Percentiles rank a stretch among this genome's conserved stretches.
These are phyloP conservation scores for Hoplodrina blanda DNA, from an alignment of 2,888 invertebrate genomes.

Conservation along the genomic window DNA sequence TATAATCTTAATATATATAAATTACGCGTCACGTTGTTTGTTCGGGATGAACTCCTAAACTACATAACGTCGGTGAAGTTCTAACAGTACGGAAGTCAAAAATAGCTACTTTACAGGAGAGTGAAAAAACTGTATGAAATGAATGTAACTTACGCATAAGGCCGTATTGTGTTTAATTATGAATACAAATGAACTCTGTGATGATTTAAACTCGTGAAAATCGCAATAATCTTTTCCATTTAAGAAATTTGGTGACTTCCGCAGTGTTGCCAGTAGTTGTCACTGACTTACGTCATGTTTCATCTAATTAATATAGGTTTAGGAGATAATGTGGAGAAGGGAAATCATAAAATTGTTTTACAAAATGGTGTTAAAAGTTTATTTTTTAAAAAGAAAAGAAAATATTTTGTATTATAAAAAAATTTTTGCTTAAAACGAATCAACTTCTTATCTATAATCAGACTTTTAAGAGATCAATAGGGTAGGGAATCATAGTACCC, in stretches of 20 bases:
- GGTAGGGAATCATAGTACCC: conserved; percentile 34
- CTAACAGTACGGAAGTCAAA: no score
- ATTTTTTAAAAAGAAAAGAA: no score
- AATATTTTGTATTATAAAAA: conserved; percentile 10
- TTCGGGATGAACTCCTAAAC: no score
- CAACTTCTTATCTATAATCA: conserved; percentile 15
- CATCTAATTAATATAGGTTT: conserved; percentile 16
- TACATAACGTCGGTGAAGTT: no score
- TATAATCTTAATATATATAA: no score
- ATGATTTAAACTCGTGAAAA: conserved; percentile 26
- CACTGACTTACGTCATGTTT: conserved; percentile 33
- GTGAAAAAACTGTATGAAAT: neutral
- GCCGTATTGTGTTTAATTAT: conserved; percentile 5
- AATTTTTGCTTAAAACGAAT: conserved; percentile 17
- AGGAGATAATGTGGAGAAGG: conserved; percentile 2
- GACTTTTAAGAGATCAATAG: conserved; percentile 29
- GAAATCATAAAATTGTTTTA: conserved; percentile 18
- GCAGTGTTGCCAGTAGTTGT: conserved; percentile 30
- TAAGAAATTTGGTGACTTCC: conserved; percentile 20
- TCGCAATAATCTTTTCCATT: conserved; percentile 15
- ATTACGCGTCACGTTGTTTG: no score
- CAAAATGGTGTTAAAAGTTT: conserved; percentile 14
- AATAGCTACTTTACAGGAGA: no score
- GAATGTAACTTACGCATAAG: neutral
- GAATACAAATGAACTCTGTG: conserved; percentile 7